Percentiles rank a stretch among this genome's conserved stretches.
Conservation (phyloP, 1,140 invertebrate genomes). For the Tribolium madens region DNA sequence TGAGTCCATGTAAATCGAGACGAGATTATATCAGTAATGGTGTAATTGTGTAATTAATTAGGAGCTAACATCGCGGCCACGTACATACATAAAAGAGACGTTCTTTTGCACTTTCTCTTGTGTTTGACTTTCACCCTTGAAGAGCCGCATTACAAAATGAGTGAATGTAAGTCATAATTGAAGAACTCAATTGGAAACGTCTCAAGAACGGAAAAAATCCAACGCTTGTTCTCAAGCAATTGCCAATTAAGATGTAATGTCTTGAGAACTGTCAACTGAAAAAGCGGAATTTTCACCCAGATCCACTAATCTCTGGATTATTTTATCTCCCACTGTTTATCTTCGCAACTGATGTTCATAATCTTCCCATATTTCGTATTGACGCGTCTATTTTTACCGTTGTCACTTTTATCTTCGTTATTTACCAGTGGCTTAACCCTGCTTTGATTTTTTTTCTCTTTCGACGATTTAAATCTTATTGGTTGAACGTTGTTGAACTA, state of each 20-base stretch:
- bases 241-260: neutral
- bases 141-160: slow-evolving; percentile 35
- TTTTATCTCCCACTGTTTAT: neutral
- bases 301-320: neutral
- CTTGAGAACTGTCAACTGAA: neutral
- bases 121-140: slow-evolving; percentile 45
- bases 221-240: neutral
- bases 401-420: neutral
- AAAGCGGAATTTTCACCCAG: neutral
- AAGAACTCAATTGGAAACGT: slow-evolving; percentile 27
- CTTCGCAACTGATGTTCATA: neutral
- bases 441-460: neutral
- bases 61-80: slow-evolving; percentile 38
- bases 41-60: slow-evolving; percentile 42
- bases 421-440: neutral
- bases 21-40: slow-evolving; percentile 39
- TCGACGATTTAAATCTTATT: neutral
- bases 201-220: neutral
- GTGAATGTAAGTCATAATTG: slow-evolving; percentile 41
- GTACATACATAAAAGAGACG: slow-evolving; percentile 41
- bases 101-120: slow-evolving; percentile 43
- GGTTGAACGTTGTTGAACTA: neutral
- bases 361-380: too few relatives aligned
- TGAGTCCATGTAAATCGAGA: neutral
- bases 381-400: neutral